Evolutionary conservation across 2,888 invertebrate genomes (phyloP), one percentile per base, ranked within the genome.

Genomic region (Cetonia aurata): DNA sequence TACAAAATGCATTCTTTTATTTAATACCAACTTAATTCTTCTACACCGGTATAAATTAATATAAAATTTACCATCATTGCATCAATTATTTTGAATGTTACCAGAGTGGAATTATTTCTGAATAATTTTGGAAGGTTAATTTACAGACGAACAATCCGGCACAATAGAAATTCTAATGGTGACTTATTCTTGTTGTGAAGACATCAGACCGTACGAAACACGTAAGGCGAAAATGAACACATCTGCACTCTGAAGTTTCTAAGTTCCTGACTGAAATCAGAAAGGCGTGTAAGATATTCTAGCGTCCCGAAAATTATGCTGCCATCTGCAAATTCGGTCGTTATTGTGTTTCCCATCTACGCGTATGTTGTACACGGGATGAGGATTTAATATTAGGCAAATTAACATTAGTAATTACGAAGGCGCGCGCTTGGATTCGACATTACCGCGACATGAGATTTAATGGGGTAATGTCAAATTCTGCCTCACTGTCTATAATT

Each of bases 201-300:
- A 52, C 37, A 65, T 60, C 46, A 19, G 46, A 60, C 37, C 46
- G 60, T 17, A 50, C 42, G 42, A 44, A 57, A 67, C 53, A 71
- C 48, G 60, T 62, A 67, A 71, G 46, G 66, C 69, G 66, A 60
- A 65, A 37, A 72, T 71, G 73, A 71, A 59, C 67, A 69, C 71
- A 73, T 74, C 71, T 69, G 72, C 57, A 55, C 59, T 59, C 48
- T 37, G 67, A 73, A 71, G 70, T 73, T 72, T 55, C 67, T 42
- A 73, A 74, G 73, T 71, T 75, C 72, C 68, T 74, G 73, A 74
- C 69, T 71, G 73, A 68, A 72, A 50, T 48, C 73, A 72, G 72
- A 74, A 74, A 67, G 72, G 73, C 72, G 73, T 74, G 62, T 60
- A 67, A 65, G 62, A 65, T 67, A 67, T 69, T 69, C 62, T 52